Evolutionary conservation across 2,888 invertebrate genomes (phyloP).

Genomic region (Baronia brevicornis): DNA sequence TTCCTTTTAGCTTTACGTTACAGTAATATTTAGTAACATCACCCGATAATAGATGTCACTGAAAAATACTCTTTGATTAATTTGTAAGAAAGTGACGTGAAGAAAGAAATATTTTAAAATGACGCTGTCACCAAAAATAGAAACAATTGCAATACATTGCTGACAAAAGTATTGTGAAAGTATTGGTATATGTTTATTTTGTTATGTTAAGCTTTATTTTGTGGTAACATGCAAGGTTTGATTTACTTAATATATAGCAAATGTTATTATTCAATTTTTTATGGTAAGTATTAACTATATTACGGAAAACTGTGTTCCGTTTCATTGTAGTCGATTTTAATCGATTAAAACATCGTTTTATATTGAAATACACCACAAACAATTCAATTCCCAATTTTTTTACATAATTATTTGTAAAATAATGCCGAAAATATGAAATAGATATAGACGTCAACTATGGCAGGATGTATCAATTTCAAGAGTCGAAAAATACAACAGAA

Average conservation of each 20-base stretch:
- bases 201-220: conserved; percentile 33
- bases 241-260: conserved; percentile 41
- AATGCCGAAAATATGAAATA: no score
- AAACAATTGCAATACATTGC: conserved; percentile 14
- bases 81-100: conserved; percentile 18
- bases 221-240: conserved; percentile 43
- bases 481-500: no score
- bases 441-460: no score
- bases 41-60: no score
- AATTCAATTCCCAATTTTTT: no score
- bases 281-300: conserved; percentile 40
- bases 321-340: no score
- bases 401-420: no score
- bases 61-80: conserved; percentile 4
- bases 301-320: no score
- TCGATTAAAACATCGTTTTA: neutral
- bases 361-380: no score
- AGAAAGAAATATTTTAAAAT: conserved; percentile 12
- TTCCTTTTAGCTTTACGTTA: no score
- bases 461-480: no score
- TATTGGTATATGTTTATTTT: conserved; percentile 32
- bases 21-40: no score
- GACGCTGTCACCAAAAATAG: conserved; percentile 13
- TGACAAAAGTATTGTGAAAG: conserved; percentile 15
- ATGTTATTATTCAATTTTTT: conserved; percentile 63